A percentile compares a stretch with the other conserved stretches of the same genome.
phyloP scores from a whole-genome alignment of 2,888 invertebrate genomes.

The Euplexia lucipara region DNA sequence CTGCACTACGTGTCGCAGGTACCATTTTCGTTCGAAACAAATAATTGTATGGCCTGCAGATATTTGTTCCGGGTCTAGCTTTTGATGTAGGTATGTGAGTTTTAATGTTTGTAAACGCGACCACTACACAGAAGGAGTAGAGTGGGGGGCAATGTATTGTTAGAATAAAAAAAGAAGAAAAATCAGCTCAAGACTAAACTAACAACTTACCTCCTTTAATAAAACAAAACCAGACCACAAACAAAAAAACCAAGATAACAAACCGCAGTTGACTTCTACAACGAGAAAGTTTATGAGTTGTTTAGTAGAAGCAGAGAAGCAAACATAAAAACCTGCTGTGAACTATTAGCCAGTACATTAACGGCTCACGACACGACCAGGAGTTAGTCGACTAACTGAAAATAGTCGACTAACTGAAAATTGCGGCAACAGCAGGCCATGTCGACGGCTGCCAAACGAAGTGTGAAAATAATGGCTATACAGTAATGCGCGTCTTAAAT shows the following conservation, averaged over 20 bases:
- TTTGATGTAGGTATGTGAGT: too few species aligned
- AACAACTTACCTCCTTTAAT: background rate
- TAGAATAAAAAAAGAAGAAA: too few species aligned
- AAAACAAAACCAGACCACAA: background rate
- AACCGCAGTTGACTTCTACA: slow-evolving; percentile 10
- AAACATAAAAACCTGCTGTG: slow-evolving; percentile 65
- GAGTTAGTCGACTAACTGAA: slow-evolving; percentile 72
- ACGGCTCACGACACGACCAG: slow-evolving; percentile 65
- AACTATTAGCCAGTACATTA: slow-evolving; percentile 75
- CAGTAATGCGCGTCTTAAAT: slow-evolving; percentile 80
- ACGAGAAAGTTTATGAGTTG: slow-evolving; percentile 41
- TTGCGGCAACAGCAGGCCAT: slow-evolving; percentile 70
- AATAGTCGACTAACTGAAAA: slow-evolving; percentile 74
- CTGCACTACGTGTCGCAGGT: too few species aligned
- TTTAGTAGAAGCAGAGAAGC: slow-evolving; percentile 49
- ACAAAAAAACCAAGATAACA: too few species aligned
- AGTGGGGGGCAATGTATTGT: too few species aligned
- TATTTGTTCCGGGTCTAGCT: too few species aligned
- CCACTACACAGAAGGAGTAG: too few species aligned
- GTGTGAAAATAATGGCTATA: slow-evolving; percentile 86
- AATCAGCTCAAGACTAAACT: too few species aligned
- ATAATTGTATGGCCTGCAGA: too few species aligned
- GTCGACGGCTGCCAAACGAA: slow-evolving; percentile 78
- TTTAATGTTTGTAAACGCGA: too few species aligned
- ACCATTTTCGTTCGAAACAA: too few species aligned